Evolutionary conservation across 2,113 vertebrate species (phyloP).

Genomic region (Stercorarius parasiticus): DNA sequence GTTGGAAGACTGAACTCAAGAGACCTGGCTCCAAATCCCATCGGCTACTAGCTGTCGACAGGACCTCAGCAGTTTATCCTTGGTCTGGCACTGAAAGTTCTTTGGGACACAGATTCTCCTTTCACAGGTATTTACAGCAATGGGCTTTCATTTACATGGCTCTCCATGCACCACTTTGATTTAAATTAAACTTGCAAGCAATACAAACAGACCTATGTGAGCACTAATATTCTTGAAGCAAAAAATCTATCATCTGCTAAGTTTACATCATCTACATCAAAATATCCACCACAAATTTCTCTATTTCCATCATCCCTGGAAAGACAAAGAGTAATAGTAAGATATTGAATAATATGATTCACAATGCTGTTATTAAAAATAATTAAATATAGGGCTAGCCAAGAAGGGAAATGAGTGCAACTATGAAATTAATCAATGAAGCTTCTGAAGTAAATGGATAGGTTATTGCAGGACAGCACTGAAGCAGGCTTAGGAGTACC

Average conservation of each 20-base stretch:
- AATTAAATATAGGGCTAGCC: conserved; percentile 23
- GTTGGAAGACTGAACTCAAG: not conserved
- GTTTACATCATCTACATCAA: not conserved
- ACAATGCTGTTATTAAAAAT: conserved; percentile 34
- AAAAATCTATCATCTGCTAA: not conserved
- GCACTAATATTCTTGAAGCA: not conserved
- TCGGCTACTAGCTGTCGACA: not conserved
- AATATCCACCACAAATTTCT: not conserved
- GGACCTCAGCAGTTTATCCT: not conserved
- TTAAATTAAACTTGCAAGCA: not conserved
- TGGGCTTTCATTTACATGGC: not conserved
- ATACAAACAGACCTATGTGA: not conserved
- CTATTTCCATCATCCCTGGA: not conserved
- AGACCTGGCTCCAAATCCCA: not conserved
- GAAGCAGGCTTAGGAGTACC: not conserved
- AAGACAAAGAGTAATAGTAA: conserved; percentile 28
- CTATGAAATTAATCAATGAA: conserved; percentile 19
- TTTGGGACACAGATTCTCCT: not conserved
- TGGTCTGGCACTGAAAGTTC: not conserved
- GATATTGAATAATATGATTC: not conserved
- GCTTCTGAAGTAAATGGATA: conserved; percentile 11
- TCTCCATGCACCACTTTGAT: not conserved
- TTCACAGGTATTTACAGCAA: not conserved
- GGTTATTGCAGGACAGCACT: not conserved
- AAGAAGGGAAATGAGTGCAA: conserved; percentile 37